Conservation (phyloP, 1,140 invertebrate species). For the Ips nitidus region DNA sequence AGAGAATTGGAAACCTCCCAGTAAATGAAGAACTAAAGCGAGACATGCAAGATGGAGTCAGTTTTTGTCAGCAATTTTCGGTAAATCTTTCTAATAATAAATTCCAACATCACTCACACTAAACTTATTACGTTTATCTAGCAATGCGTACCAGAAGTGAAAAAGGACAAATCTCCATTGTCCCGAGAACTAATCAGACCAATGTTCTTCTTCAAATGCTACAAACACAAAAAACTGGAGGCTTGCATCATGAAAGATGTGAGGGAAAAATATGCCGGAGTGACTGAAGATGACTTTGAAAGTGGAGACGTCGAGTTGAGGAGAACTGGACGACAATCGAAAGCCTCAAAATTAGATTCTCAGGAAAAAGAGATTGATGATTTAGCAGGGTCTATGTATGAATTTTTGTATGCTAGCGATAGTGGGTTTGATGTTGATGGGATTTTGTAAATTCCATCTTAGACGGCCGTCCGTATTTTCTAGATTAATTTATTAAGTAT, state of each 20-base stretch:
- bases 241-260: conserved; percentile 70
- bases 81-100: conserved; percentile 49
- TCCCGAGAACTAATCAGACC: conserved; percentile 63
- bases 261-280: conserved; percentile 58
- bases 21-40: conserved; percentile 60
- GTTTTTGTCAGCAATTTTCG: conserved; percentile 67
- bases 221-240: conserved; percentile 70
- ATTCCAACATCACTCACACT: background rate
- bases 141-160: conserved; percentile 67
- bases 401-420: conserved; percentile 58
- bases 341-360: conserved; percentile 44
- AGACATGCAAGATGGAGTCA: conserved; percentile 64
- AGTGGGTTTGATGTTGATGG: conserved; percentile 57
- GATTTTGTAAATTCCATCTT: conserved; percentile 52
- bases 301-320: conserved; percentile 58
- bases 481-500: background rate
- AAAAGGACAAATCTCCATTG: conserved; percentile 60
- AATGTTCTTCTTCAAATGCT: conserved; percentile 71
- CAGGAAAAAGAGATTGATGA: conserved; percentile 56
- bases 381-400: conserved; percentile 58
- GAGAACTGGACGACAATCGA: conserved; percentile 51
- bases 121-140: conserved; percentile 46
- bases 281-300: conserved; percentile 59
- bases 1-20: conserved; percentile 60
- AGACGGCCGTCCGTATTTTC: too few relatives aligned